Evolutionary conservation across 2,888 invertebrate genomes (phyloP), one percentile per base, ranked within the genome.

Genomic region (Perdita meconis): DNA sequence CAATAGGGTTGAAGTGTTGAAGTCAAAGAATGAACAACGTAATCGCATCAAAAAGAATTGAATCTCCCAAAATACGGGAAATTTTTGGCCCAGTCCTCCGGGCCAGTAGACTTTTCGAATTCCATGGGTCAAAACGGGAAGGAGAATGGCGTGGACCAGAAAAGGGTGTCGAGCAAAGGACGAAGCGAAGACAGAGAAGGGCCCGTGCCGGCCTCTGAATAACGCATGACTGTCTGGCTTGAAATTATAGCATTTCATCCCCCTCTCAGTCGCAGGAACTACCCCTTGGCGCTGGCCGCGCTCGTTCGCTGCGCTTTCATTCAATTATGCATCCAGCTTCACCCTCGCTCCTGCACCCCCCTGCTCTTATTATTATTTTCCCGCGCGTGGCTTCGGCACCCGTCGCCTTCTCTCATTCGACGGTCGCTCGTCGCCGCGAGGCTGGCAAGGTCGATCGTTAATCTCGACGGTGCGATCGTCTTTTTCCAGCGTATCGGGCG

Each of bases 151-250:
- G 36, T 60, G 19, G 50, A 40, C 13, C 6, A 36, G 40, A 64
- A 42, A 34, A 63, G 65, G 47, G 34, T 6, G 50, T 59, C 47
- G 75, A 53, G 68, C 36, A 67, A 69, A 71, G 76, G 73, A 66
- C 61, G 69, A 71, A 50, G 47, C 51, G 68, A 68, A 74, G 73
- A 70, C 55, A 76, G 78, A 79, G 72, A 71, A 69, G 60, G 22
- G 55, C 55, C 75, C 72, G 75, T 78, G 77, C 79, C 77, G 76
- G 72, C 61, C 82, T 86, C 84, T 91, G 90, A 90, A 91, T 91
- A 91, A 91, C 89, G 87, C 90, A 91, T 90, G 90, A 89, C 90
- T 89, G 90, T 90, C 91, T 91, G 89, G 89, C 87, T 87, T 87
- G 85, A 89, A 90, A 90, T 90, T 90, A 90, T 87, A 88, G 89